Evolutionary conservation across 92 coral and sea anemone species (phyloP).

Genomic region (Actinernus sp.): DNA sequence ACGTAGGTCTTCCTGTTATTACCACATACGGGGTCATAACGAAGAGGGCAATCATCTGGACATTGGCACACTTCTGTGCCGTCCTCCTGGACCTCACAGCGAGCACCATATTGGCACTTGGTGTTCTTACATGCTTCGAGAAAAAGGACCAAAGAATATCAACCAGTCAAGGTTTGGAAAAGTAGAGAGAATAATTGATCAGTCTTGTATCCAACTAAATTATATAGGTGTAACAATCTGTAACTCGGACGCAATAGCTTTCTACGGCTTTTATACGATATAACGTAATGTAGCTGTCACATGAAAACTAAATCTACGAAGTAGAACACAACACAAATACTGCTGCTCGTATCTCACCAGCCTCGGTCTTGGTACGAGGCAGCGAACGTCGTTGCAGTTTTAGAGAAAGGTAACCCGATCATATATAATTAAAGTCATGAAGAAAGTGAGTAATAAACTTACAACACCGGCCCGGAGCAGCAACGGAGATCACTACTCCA

Average conservation of each 20-base stretch:
- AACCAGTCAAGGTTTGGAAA: neutral
- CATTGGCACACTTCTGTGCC: constrained; percentile 84
- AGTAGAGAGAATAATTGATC: no score
- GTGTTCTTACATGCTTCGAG: constrained; percentile 63
- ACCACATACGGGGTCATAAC: constrained; percentile 88
- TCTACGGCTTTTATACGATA: no score
- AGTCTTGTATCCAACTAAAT: neutral
- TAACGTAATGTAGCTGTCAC: no score
- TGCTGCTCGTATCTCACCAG: no score
- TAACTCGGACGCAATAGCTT: no score
- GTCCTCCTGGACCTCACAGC: constrained; percentile 84
- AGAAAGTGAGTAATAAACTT: no score
- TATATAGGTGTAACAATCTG: neutral
- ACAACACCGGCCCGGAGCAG: constrained; percentile 84
- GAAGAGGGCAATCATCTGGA: constrained; percentile 79
- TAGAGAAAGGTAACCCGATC: no score
- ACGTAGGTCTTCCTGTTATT: constrained; percentile 87
- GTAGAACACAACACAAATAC: no score
- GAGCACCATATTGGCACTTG: constrained; percentile 76
- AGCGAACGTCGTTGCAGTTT: no score
- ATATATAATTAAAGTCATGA: no score
- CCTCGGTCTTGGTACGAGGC: no score
- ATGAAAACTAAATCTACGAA: no score
- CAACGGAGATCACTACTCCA: constrained; percentile 49
- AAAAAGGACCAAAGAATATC: constrained; percentile 14